A percentile compares a stretch with the other conserved stretches of the same genome.
These are phyloP conservation scores for Patiria pectinifera DNA, from an alignment of 53 echinoderm and acorn worm genomes.

Conservation along the genomic window DNA sequence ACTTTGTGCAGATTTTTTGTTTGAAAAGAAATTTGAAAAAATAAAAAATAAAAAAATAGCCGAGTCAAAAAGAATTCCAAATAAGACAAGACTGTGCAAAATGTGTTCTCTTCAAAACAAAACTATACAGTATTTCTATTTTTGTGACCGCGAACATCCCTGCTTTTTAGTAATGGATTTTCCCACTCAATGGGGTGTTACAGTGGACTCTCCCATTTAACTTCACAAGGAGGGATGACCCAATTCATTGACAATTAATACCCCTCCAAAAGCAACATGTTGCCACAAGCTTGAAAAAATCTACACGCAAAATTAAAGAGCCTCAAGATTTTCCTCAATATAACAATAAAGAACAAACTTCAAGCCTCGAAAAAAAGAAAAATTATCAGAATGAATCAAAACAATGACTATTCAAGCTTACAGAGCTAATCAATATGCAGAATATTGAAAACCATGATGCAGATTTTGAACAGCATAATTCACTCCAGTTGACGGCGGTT, in stretches of 20 bases:
- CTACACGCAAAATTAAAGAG: background rate
- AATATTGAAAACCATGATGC: conserved; percentile 26
- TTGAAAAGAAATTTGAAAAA: background rate
- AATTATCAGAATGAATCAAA: background rate
- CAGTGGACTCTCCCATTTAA: background rate
- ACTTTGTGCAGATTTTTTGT: background rate
- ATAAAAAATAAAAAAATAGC: background rate
- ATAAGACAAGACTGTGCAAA: background rate
- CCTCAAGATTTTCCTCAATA: background rate
- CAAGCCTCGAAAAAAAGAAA: background rate
- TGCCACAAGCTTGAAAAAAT: background rate
- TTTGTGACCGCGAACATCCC: background rate
- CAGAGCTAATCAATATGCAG: conserved; percentile 40
- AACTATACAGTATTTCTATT: background rate
- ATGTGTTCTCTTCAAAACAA: background rate
- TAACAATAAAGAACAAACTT: background rate
- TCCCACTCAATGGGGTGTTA: conserved; percentile 3
- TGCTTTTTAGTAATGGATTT: background rate
- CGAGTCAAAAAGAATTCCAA: background rate
- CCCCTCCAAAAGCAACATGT: background rate
- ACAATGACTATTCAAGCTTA: conserved; percentile 31
- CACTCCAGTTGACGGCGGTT: background rate
- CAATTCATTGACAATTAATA: background rate
- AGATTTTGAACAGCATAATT: conserved; percentile 30
- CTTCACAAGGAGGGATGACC: background rate